These are phyloP conservation scores for Leptinotarsa peninsularis DNA, from an alignment of 2,888 invertebrate species.

Conservation along the genomic window DNA sequence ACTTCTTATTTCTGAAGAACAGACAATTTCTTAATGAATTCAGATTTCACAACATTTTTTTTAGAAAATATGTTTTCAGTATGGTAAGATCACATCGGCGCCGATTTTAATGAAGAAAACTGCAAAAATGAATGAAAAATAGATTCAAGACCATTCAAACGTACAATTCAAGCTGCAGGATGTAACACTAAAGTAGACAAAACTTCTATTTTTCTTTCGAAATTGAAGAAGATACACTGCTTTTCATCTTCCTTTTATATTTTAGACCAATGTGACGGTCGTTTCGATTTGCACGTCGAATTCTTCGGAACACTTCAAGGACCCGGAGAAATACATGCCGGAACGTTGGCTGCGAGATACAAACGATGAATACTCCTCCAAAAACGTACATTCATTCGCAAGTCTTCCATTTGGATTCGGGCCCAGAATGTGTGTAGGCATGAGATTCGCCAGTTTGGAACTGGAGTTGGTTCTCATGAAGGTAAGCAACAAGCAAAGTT, in stretches of 20 bases:
- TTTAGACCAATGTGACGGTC: not conserved
- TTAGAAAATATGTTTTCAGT: too few relatives aligned
- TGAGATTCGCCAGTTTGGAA: conserved; percentile 78
- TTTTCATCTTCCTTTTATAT: not conserved
- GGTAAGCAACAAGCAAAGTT: conserved; percentile 42
- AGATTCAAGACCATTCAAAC: too few relatives aligned
- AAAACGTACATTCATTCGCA: conserved; percentile 69
- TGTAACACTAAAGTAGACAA: too few relatives aligned
- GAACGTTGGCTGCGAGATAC: conserved; percentile 56
- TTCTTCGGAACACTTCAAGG: conserved; percentile 35
- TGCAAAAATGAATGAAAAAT: too few relatives aligned
- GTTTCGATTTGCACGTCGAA: not conserved
- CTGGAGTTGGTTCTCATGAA: conserved; percentile 56
- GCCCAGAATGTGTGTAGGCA: conserved; percentile 76
- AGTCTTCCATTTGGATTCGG: conserved; percentile 78
- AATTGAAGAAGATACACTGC: not conserved
- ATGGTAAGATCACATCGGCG: too few relatives aligned
- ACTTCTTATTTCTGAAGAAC: too few relatives aligned
- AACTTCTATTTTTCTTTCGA: too few relatives aligned
- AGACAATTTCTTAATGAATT: too few relatives aligned
- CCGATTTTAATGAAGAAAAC: too few relatives aligned
- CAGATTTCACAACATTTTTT: too few relatives aligned
- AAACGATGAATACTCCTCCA: conserved; percentile 48
- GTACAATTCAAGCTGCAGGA: too few relatives aligned
- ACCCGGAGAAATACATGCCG: conserved; percentile 55